A percentile compares a stretch with the other conserved stretches of the same genome.
Conservation (phyloP, 2,888 invertebrate genomes). For the Chloromyia formosa region DNA sequence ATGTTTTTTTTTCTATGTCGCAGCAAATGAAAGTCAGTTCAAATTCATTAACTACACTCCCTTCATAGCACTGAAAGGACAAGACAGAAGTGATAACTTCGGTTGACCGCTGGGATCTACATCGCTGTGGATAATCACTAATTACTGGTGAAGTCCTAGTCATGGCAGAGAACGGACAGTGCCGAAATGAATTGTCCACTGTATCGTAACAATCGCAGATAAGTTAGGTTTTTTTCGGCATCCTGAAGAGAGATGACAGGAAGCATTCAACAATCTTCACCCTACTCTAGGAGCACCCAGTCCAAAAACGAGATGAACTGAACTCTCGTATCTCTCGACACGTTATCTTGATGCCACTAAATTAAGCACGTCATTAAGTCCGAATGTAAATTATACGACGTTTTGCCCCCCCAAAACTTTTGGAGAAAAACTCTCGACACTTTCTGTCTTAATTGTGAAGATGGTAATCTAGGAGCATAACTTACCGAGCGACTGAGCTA, state of each 20-base stretch:
- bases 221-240: not conserved
- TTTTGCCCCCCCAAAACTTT: not conserved
- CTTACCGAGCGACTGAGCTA: constrained; percentile 13
- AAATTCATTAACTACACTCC: too few species aligned
- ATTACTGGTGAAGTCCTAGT: constrained; percentile 15
- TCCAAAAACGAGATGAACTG: not conserved
- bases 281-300: not conserved
- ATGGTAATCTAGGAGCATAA: constrained; percentile 44
- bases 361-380: constrained; percentile 51
- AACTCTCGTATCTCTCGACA: constrained; percentile 11
- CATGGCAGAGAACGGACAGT: not conserved
- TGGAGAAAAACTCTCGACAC: constrained; percentile 44
- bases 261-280: constrained; percentile 10
- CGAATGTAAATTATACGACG: constrained; percentile 46
- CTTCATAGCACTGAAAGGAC: too few species aligned
- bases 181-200: not conserved
- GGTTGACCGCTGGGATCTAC: constrained; percentile 13
- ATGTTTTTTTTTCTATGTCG: too few species aligned
- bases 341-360: constrained; percentile 50
- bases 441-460: constrained; percentile 46
- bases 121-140: constrained; percentile 21
- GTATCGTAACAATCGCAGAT: not conserved
- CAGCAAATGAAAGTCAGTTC: too few species aligned
- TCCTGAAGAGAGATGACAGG: not conserved
- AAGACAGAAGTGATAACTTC: constrained; percentile 16